These are phyloP conservation scores for Mesitornis unicolor DNA, from an alignment of 2,113 vertebrate species.

Conservation along the genomic window DNA sequence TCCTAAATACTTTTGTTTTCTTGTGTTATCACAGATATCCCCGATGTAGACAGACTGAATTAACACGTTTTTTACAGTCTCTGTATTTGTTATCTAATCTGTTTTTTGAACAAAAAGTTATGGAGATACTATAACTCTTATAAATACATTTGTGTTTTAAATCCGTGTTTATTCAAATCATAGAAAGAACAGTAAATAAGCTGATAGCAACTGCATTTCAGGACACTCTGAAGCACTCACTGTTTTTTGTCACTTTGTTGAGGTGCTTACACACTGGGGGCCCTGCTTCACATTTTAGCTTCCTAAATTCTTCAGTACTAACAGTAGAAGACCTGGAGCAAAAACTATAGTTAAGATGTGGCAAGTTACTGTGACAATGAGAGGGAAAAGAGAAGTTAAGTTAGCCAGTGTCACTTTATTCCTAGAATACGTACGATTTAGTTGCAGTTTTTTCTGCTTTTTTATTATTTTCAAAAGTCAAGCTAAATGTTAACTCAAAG, in stretches of 20 bases:
- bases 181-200: neutral
- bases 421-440: neutral
- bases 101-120: neutral
- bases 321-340: neutral
- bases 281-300: neutral
- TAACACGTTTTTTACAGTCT: neutral
- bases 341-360: neutral
- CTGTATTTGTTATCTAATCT: neutral
- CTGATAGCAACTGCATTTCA: neutral
- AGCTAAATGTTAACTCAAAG: neutral
- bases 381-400: neutral
- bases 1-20: neutral
- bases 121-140: neutral
- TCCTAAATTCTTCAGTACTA: neutral
- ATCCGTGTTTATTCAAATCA: neutral
- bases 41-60: neutral
- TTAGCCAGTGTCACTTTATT: neutral
- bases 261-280: rapidly evolving
- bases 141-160: neutral
- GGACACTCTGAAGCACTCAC: neutral
- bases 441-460: neutral
- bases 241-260: neutral
- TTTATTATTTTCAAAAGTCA: neutral
- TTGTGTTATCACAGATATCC: neutral
- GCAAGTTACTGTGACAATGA: neutral